These are phyloP conservation scores for Indri indri DNA, from an alignment of 2,113 vertebrate genomes.

Conservation along the genomic window DNA sequence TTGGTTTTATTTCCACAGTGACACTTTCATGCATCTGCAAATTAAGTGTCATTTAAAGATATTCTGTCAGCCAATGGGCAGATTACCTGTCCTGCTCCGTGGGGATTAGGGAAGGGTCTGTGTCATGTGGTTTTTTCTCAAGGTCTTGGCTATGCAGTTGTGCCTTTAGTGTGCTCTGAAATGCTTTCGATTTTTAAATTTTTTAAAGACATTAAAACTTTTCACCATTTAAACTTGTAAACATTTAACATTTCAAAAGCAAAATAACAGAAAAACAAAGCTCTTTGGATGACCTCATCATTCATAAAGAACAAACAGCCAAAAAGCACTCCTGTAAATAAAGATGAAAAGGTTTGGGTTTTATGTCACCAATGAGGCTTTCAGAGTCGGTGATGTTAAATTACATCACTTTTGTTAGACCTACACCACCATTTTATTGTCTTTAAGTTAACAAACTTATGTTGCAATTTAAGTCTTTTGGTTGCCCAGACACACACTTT, in stretches of 20 bases:
- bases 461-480: background rate
- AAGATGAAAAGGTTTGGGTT: background rate
- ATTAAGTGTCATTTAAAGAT: background rate
- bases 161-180: background rate
- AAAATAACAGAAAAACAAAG: background rate
- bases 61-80: accelerated
- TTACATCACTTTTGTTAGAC: background rate
- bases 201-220: background rate
- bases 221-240: background rate
- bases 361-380: background rate
- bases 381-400: background rate
- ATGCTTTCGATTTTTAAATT: background rate
- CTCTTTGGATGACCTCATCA: background rate
- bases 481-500: background rate
- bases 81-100: background rate
- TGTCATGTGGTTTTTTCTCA: background rate
- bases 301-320: background rate
- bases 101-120: background rate
- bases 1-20: background rate
- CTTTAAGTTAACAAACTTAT: background rate
- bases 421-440: background rate
- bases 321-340: background rate
- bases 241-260: background rate
- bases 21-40: background rate
- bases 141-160: background rate